Evolutionary conservation across 2,113 vertebrate species (phyloP).

Genomic region (Lanius collurio): DNA sequence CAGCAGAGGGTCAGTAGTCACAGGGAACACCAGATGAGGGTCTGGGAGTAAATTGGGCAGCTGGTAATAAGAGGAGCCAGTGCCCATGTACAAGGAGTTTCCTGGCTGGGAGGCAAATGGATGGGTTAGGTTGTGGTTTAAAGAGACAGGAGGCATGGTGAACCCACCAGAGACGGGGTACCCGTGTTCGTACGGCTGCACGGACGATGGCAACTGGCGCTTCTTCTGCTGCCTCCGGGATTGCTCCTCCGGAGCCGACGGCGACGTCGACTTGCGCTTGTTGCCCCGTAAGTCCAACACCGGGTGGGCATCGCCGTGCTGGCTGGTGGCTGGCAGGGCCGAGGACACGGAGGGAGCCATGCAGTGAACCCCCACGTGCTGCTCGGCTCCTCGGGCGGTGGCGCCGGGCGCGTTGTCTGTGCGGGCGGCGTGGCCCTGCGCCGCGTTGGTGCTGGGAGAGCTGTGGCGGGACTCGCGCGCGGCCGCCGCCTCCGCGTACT

Average conservation of each 20-base stretch:
- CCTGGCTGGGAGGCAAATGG: slow-evolving; percentile 85
- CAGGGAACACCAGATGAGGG: slow-evolving; percentile 90
- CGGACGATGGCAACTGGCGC: slow-evolving; percentile 76
- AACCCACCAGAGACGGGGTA: slow-evolving; percentile 84
- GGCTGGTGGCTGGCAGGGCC: slow-evolving; percentile 69
- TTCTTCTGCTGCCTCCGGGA: slow-evolving; percentile 75
- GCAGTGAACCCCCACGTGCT: slow-evolving; percentile 73
- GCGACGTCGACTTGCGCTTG: slow-evolving; percentile 84
- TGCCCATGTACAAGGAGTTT: slow-evolving; percentile 87
- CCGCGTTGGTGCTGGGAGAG: slow-evolving; percentile 63
- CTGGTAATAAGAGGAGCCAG: slow-evolving; percentile 88
- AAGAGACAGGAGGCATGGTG: slow-evolving; percentile 84
- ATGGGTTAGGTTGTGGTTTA: slow-evolving; percentile 86
- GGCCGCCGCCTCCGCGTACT: slow-evolving; percentile 80
- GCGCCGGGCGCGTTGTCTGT: slow-evolving; percentile 39
- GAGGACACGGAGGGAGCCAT: slow-evolving; percentile 57
- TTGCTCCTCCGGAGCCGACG: slow-evolving; percentile 74
- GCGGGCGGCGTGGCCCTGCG: slow-evolving; percentile 36
- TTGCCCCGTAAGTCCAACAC: slow-evolving; percentile 81
- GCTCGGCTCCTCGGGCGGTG: slow-evolving; percentile 66
- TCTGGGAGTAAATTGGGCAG: slow-evolving; percentile 90
- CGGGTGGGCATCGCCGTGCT: slow-evolving; percentile 63
- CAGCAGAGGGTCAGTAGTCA: slow-evolving; percentile 86
- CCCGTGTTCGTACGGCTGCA: slow-evolving; percentile 80
- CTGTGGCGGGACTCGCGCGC: slow-evolving; percentile 70